A percentile compares a stretch with the other conserved stretches of the same genome.
These are phyloP conservation scores for Cephalotes varians DNA, from an alignment of 2,888 invertebrate genomes.

Conservation along the genomic window DNA sequence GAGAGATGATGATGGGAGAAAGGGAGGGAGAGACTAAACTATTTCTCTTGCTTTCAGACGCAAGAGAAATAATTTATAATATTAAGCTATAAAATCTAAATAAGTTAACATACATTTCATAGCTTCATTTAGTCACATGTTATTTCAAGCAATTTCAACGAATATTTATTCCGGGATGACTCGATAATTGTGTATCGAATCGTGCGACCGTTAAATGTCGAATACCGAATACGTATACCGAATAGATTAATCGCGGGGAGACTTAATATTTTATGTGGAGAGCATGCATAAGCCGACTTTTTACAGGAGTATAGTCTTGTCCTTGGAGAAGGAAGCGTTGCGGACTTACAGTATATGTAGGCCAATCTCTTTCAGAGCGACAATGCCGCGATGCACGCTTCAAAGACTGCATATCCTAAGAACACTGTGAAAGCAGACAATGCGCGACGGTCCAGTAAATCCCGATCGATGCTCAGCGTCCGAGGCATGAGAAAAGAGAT, in stretches of 20 bases:
- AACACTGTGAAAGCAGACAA: conserved; percentile 66
- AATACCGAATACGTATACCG: not conserved
- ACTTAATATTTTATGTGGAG: conserved; percentile 21
- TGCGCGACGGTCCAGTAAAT: conserved; percentile 69
- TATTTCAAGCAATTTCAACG: conserved; percentile 35
- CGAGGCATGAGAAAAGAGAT: conserved; percentile 57
- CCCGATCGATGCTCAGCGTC: conserved; percentile 64
- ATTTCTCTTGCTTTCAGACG: not conserved
- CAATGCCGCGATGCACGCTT: conserved; percentile 53
- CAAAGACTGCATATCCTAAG: conserved; percentile 62
- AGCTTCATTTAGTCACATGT: not conserved
- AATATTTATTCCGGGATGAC: conserved; percentile 9
- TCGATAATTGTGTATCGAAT: not conserved
- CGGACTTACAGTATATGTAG: conserved; percentile 39
- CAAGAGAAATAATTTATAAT: not conserved
- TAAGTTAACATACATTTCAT: not conserved
- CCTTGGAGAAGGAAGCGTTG: conserved; percentile 1
- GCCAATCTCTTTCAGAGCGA: conserved; percentile 48
- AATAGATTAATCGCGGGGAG: not conserved
- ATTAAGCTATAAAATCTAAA: conserved; percentile 13
- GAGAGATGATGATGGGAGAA: not conserved
- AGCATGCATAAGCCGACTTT: not conserved
- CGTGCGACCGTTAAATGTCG: conserved; percentile 5
- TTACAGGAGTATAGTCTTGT: not conserved
- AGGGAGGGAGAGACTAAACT: not conserved